Conservation (phyloP, 2,797 vertebrate species). For the Diglossa cyanea region DNA sequence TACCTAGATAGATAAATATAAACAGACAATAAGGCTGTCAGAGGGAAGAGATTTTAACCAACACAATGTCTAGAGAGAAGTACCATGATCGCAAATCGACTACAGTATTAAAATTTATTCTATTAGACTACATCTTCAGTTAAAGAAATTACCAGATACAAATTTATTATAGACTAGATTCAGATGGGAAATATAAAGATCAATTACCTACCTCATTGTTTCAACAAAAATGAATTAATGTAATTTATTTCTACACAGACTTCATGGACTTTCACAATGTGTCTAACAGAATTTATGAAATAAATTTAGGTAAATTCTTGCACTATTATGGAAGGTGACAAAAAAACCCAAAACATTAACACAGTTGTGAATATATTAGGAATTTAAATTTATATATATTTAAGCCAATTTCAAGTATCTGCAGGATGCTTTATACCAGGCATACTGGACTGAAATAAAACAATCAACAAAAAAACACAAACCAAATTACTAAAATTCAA, state of each 20-base stretch:
- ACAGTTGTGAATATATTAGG: not conserved
- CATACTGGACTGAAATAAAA: not conserved
- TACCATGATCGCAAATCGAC: not conserved
- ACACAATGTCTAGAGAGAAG: not conserved
- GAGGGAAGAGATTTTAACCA: not conserved
- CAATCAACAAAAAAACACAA: not conserved
- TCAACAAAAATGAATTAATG: not conserved
- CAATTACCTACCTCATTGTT: not conserved
- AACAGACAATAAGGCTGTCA: not conserved
- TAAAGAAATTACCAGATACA: not conserved
- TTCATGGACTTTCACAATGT: not conserved
- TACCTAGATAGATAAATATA: not conserved
- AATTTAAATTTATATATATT: not conserved
- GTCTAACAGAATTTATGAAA: not conserved
- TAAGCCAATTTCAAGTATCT: not conserved
- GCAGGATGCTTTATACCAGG: not conserved
- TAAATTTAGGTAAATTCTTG: not conserved
- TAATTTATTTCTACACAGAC: not conserved
- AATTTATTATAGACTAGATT: not conserved
- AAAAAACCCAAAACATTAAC: not conserved
- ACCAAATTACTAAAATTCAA: not conserved
- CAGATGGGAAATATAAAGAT: not conserved
- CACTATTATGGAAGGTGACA: not conserved
- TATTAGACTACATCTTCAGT: not conserved
- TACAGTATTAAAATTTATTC: not conserved